Percentiles rank a stretch among this genome's conserved stretches.
phyloP scores from a whole-genome alignment of 2,797 vertebrate genomes.

The Danio albolineatus region DNA sequence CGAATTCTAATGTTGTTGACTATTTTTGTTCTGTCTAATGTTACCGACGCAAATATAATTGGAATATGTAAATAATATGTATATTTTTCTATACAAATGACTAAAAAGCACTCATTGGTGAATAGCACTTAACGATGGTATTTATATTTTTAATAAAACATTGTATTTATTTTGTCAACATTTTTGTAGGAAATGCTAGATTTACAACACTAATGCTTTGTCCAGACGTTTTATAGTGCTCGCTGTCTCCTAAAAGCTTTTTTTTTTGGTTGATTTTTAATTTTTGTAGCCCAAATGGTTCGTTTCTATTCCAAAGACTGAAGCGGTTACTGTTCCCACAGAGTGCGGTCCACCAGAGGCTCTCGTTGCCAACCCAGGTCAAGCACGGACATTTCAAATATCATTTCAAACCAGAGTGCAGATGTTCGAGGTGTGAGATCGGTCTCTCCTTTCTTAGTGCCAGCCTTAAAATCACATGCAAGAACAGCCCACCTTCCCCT shows the following conservation, averaged over 20 bases:
- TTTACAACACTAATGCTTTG: constrained; percentile 87
- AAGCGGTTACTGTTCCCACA: constrained; percentile 76
- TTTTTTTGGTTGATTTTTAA: constrained; percentile 53
- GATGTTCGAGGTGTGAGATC: constrained; percentile 74
- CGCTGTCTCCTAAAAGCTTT: constrained; percentile 73
- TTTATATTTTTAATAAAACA: constrained; percentile 86
- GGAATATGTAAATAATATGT: constrained; percentile 85
- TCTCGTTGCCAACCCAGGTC: constrained; percentile 72
- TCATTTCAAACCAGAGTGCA: constrained; percentile 56
- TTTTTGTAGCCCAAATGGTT: constrained; percentile 43
- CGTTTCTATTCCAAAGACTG: constrained; percentile 84
- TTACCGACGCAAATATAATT: constrained; percentile 78
- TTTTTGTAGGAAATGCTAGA: constrained; percentile 86
- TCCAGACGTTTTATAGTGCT: constrained; percentile 80
- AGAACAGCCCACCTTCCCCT: constrained; percentile 55
- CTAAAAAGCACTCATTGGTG: constrained; percentile 86
- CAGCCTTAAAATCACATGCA: constrained; percentile 76
- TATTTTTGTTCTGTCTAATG: constrained; percentile 74
- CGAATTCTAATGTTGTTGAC: constrained; percentile 53
- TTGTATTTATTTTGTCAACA: constrained; percentile 88
- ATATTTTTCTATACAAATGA: constrained; percentile 87
- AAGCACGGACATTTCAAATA: constrained; percentile 61
- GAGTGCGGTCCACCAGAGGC: constrained; percentile 85
- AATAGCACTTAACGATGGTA: constrained; percentile 89
- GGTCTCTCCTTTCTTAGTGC: constrained; percentile 74